A percentile compares a stretch with the other conserved stretches of the same genome.
These are phyloP conservation scores for Rhaphigaster nebulosa DNA, from an alignment of 2,888 invertebrate genomes.

Conservation along the genomic window DNA sequence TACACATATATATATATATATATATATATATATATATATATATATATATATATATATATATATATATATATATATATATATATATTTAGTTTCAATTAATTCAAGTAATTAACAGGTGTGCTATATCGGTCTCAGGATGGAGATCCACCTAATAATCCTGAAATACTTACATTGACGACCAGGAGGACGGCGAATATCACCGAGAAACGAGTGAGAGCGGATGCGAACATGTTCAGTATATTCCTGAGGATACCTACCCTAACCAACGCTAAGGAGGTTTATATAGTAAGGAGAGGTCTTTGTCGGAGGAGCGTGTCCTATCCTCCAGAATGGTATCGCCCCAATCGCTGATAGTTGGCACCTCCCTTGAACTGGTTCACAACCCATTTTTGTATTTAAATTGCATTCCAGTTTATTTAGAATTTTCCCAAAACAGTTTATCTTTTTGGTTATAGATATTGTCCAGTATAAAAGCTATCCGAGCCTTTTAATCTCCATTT, in stretches of 20 bases:
- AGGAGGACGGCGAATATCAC: constrained; percentile 49
- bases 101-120: not conserved
- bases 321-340: not conserved
- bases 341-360: not conserved
- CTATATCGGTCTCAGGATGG: not conserved
- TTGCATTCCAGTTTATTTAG: not conserved
- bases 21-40: too few relatives aligned
- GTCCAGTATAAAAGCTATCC: not conserved
- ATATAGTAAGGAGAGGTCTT: constrained; percentile 5
- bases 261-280: not conserved
- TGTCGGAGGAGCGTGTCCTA: constrained; percentile 29
- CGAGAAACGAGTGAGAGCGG: constrained; percentile 41
- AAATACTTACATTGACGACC: constrained; percentile 48
- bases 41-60: too few relatives aligned
- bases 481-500: not conserved
- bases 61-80: too few relatives aligned
- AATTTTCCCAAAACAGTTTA: not conserved
- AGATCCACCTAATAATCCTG: not conserved
- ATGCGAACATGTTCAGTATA: constrained; percentile 27
- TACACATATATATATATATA: too few relatives aligned
- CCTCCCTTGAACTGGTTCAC: constrained; percentile 3
- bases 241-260: constrained; percentile 33
- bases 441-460: not conserved
- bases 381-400: constrained; percentile 29
- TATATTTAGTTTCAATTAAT: too few relatives aligned